Base-by-base conservation (phyloP, 1,140 invertebrate genomes). In the Penaeus indicus region DNA sequence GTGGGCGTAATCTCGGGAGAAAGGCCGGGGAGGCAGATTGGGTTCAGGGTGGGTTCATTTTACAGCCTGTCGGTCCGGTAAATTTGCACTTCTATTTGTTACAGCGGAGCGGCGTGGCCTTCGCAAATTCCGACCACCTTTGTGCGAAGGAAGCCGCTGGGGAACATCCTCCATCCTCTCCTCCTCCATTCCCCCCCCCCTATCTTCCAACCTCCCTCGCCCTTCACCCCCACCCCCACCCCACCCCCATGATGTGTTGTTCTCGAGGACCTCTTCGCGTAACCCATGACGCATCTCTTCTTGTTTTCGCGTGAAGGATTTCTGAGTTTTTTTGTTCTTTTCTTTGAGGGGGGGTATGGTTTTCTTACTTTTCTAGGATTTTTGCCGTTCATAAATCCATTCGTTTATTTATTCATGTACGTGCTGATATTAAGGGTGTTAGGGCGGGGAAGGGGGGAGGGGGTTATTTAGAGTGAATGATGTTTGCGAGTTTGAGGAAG, bases 11-110 rank as follows among this genome's bases (percentile, higher is more conserved):
- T 54, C 16, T 69, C 67, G 69, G 13, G n/a, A 16, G 69, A 32
- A n/a, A 60, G 84, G 60, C 47, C 16, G 75, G 25, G 32, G 77
- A 18, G 27, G 62, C 3, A 63, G 62, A 1, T 54, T 54, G 54
- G 54, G 54, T 54, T 54, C 54, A 54, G 54, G 54, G 0, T 13
- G 16, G 16, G n/a, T 62, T 82, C 85, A 81, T 62, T 87, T 87
- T 87, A 87, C 85, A 87, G 79, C 85, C 78, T 69, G 85, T 82
- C 63, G 63, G 62, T 67, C 78, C 67, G 82, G 79, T 69, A 87
- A 87, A 87, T 87, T 87, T 87, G 85, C 85, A 87, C 85, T 79
- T 79, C 85, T 64, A 86, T 86, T 85, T 86, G 85, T 86, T 79
- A 79, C 85, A 42, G 32, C 75, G 38, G 38, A 38, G 21, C 75